Base-by-base conservation (phyloP, 2,113 vertebrate genomes). In the Glaucidium brasilianum region DNA sequence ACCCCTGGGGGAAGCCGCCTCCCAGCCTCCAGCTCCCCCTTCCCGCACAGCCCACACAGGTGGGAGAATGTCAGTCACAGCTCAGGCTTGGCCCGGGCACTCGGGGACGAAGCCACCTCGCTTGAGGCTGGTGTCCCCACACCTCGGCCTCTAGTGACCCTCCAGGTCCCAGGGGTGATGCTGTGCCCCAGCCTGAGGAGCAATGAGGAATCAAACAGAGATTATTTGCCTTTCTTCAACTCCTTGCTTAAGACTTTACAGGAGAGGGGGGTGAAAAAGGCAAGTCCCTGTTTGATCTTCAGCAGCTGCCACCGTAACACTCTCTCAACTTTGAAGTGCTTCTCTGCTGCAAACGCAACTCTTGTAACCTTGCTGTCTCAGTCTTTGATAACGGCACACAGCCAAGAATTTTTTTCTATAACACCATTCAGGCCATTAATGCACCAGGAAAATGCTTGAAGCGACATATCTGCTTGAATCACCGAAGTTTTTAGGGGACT, bases 81-180 rank as follows among this genome's bases (percentile, higher is more conserved):
- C 32, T 18, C 9, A 3, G n/a, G 23, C 49, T 14, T 8, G 15
- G 26, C 10, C 39, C 21, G 2, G 1, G 8, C 4, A 3, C 27
- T 8, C 2, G 4, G 19, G 29, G 15, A 15, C 5, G 50, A 29
- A 84, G n/a, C 47, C 21, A 5, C 23, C 6, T 41, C 5, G 3
- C 11, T 27, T 3, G 2, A 37, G 15, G 10, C 13, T 37, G 9
- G 5, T 11, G 30, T 30, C 55, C 30, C 55, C 5, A 20, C 5
- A 20, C 19, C 20, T 50, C 39, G 3, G 4, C 35, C 6, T 3
- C 47, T 4, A 1, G 10, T 5, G 6, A 10, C 15, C 50, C 49
- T n/a, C 37, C 32, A 2, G 32, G 26, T 3, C n/a, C 1, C 30
- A 5, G 39, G 23, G 18, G 4, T 2, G 20, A 5, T 2, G 0